Evolutionary conservation across 2,113 vertebrate species (phyloP).

Genomic region (Triplophysa tibetana): DNA sequence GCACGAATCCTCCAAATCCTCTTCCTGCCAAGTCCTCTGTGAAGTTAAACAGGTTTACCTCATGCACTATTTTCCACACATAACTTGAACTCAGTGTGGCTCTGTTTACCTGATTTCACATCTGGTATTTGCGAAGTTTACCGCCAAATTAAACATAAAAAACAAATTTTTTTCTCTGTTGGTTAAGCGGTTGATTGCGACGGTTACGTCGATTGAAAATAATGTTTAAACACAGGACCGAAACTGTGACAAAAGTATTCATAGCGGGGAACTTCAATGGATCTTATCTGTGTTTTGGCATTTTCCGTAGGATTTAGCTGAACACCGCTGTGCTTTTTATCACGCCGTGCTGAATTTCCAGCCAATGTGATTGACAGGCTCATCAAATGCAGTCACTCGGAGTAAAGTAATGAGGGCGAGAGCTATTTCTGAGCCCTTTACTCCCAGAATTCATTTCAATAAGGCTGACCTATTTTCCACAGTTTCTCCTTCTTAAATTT

Average conservation of each 20-base stretch:
- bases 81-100: not conserved
- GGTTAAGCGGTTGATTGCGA: not conserved
- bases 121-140: not conserved
- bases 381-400: slow-evolving; percentile 59
- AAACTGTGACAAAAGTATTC: slow-evolving; percentile 4
- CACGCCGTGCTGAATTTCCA: slow-evolving; percentile 20
- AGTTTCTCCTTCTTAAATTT: slow-evolving; percentile 51
- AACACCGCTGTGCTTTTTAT: slow-evolving; percentile 29
- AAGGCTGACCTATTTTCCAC: slow-evolving; percentile 60
- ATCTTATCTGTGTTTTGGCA: slow-evolving; percentile 14
- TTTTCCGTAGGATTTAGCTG: slow-evolving; percentile 13
- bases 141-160: not conserved
- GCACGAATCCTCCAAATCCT: slow-evolving; percentile 21
- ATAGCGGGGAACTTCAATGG: slow-evolving; percentile 2
- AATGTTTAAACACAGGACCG: not conserved
- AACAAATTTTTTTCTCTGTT: not conserved
- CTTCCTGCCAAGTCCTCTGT: slow-evolving; percentile 1
- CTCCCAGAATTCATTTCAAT: slow-evolving; percentile 60
- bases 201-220: slow-evolving; percentile 8
- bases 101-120: not conserved
- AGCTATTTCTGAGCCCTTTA: slow-evolving; percentile 49
- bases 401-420: slow-evolving; percentile 64
- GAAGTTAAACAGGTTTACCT: not conserved
- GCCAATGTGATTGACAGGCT: slow-evolving; percentile 48
- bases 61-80: not conserved